Evolutionary conservation across 2,113 vertebrate genomes (phyloP).

Genomic region (Isurus oxyrinchus): DNA sequence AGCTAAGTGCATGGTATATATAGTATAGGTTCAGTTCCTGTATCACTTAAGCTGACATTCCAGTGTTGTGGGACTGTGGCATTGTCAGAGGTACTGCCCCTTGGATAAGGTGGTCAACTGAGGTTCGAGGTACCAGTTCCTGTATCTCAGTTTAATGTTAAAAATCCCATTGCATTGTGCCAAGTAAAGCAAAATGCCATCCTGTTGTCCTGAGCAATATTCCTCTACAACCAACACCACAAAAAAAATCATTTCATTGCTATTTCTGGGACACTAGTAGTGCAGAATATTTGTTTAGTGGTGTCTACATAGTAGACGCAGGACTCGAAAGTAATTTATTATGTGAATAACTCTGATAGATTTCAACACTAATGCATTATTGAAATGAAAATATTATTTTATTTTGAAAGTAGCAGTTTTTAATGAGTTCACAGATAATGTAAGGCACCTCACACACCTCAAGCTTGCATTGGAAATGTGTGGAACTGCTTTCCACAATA

Average conservation of each 20-base stretch:
- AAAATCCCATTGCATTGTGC: background rate
- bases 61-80: background rate
- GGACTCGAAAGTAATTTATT: background rate
- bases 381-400: background rate
- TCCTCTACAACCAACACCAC: background rate
- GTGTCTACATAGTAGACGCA: background rate
- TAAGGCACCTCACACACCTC: background rate
- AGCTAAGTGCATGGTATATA: background rate
- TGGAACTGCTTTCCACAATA: background rate
- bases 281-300: background rate
- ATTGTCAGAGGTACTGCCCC: background rate
- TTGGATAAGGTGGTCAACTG: background rate
- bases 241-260: background rate
- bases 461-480: background rate
- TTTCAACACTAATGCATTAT: background rate
- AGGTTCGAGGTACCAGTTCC: background rate
- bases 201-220: background rate
- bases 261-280: background rate
- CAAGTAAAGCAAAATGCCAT: background rate
- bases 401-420: background rate
- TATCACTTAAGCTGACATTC: background rate
- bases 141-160: background rate
- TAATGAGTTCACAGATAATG: background rate
- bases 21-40: background rate
- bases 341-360: background rate